These are phyloP conservation scores for Phylloscopus trochiloides DNA, from an alignment of 2,113 vertebrate species.

Conservation along the genomic window DNA sequence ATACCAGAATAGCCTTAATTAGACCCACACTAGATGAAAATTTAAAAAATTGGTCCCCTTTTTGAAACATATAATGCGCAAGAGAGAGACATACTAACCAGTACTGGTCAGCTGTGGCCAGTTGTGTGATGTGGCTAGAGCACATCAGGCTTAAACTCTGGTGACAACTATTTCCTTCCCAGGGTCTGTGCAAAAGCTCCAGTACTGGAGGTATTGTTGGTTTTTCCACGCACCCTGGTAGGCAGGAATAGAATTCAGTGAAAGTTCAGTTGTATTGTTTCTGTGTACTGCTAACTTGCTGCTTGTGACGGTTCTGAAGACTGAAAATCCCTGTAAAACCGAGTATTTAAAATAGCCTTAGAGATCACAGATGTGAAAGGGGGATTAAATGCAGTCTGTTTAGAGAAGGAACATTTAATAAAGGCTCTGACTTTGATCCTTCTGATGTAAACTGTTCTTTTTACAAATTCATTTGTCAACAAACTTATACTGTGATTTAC, in stretches of 20 bases:
- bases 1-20: slow-evolving; percentile 81
- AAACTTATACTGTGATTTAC: neutral
- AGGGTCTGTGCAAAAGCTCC: neutral
- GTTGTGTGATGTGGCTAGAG: neutral
- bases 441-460: slow-evolving; percentile 33
- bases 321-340: slow-evolving; percentile 49
- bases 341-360: slow-evolving; percentile 50
- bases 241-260: neutral
- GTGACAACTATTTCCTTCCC: slow-evolving; percentile 6
- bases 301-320: slow-evolving; percentile 50
- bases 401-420: slow-evolving; percentile 76
- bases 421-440: slow-evolving; percentile 77
- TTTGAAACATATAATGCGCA: neutral
- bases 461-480: slow-evolving; percentile 14
- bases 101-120: neutral
- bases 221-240: neutral
- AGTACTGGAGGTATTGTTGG: neutral
- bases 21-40: slow-evolving; percentile 69
- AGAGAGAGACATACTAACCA: slow-evolving; percentile 5
- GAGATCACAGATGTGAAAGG: slow-evolving; percentile 30
- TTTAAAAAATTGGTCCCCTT: slow-evolving; percentile 60
- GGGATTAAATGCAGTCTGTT: slow-evolving; percentile 59
- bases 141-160: neutral
- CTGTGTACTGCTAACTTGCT: slow-evolving; percentile 40
- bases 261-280: slow-evolving; percentile 38